phyloP scores from a whole-genome alignment of 1,140 invertebrate species.

The Pachypeltis micranthus region DNA sequence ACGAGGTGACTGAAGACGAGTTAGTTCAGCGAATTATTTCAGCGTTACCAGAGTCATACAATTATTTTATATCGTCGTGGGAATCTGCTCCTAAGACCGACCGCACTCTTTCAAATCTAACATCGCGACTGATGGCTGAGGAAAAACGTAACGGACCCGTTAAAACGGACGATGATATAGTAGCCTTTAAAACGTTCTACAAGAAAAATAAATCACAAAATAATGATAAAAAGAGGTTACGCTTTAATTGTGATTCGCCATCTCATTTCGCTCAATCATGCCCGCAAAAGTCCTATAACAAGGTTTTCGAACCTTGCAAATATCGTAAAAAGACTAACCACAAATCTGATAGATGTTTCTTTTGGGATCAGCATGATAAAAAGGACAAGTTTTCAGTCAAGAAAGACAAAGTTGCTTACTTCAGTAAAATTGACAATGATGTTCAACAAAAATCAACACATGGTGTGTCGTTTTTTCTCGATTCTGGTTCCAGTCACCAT shows the following conservation, averaged over 20 bases:
- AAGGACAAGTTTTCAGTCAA: background rate
- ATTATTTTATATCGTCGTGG: background rate
- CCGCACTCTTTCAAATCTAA: background rate
- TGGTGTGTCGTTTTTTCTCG: background rate
- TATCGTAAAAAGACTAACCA: constrained; percentile 15
- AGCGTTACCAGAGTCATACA: background rate
- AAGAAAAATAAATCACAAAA: background rate
- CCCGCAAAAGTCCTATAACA: background rate
- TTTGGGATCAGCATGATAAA: background rate
- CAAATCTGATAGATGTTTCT: constrained; percentile 9
- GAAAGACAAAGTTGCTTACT: background rate
- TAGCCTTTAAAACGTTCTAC: background rate
- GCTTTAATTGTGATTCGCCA: background rate
- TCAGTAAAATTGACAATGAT: background rate
- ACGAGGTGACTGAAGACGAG: background rate
- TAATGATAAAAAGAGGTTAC: background rate
- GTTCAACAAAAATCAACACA: background rate
- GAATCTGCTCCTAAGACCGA: background rate
- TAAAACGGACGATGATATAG: background rate
- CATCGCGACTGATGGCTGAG: background rate
- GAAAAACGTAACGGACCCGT: background rate
- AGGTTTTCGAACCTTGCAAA: constrained; percentile 1
- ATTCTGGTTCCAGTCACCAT: background rate
- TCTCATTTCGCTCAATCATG: background rate
- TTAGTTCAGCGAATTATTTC: background rate